Evolutionary conservation across 2,797 vertebrate genomes (phyloP).

Genomic region (Melanotaenia trifasciata): DNA sequence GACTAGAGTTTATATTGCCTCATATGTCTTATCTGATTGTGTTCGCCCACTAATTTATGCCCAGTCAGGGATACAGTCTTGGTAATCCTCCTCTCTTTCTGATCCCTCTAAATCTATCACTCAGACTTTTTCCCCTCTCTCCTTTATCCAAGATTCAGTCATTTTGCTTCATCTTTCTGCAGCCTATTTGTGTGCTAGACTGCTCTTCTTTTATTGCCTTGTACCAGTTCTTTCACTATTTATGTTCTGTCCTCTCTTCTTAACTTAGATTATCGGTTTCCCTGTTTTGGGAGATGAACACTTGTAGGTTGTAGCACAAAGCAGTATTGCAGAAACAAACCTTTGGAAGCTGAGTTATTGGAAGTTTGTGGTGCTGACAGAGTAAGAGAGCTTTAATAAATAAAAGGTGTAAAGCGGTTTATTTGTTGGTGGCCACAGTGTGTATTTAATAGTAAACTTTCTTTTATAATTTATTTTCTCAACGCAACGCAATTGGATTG

Average conservation of each 20-base stretch:
- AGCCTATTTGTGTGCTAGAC: neutral
- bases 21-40: slow-evolving; percentile 1
- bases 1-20: slow-evolving; percentile 58
- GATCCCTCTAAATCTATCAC: neutral
- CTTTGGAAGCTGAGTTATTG: slow-evolving; percentile 33
- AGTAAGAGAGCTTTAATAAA: neutral
- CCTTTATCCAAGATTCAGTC: neutral
- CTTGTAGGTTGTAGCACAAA: slow-evolving; percentile 45
- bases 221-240: neutral
- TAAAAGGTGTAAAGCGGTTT: neutral
- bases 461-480: neutral
- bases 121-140: neutral
- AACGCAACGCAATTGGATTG: neutral
- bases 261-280: neutral
- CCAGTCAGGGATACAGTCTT: slow-evolving; percentile 50
- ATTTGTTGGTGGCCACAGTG: neutral
- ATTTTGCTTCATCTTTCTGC: neutral
- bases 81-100: slow-evolving; percentile 34
- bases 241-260: neutral
- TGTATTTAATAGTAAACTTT: neutral
- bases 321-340: slow-evolving; percentile 29
- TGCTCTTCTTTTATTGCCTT: neutral
- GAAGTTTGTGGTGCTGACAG: slow-evolving; percentile 18
- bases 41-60: slow-evolving; percentile 57
- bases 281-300: slow-evolving; percentile 28